phyloP scores from a whole-genome alignment of 2,888 invertebrate genomes.

The Tyria jacobaeae region DNA sequence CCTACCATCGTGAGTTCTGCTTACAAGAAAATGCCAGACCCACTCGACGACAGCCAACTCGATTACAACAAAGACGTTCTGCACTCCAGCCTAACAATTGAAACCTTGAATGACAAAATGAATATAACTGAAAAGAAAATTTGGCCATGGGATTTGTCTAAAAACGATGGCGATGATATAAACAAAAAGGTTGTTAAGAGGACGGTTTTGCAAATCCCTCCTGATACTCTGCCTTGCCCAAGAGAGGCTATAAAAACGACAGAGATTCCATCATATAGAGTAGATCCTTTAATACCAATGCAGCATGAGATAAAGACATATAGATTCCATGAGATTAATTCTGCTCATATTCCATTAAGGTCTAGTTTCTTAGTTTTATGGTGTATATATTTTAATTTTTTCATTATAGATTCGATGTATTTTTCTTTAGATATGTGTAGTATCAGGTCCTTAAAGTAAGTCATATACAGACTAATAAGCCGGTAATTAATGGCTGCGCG shows the following conservation, averaged over 20 bases:
- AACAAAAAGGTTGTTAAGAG: constrained; percentile 73
- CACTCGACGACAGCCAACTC: constrained; percentile 64
- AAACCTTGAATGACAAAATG: constrained; percentile 69
- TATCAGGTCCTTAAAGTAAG: constrained; percentile 66
- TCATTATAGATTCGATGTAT: too few relatives aligned
- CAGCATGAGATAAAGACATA: constrained; percentile 83
- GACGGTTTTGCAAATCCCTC: constrained; percentile 74
- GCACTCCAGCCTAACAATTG: constrained; percentile 74
- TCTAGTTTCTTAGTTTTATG: constrained; percentile 61
- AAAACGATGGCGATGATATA: constrained; percentile 58
- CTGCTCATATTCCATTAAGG: constrained; percentile 49
- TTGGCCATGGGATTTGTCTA: constrained; percentile 52
- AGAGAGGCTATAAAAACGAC: constrained; percentile 73
- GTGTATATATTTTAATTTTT: constrained; percentile 70
- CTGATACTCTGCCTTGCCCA: constrained; percentile 78
- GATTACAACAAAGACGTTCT: constrained; percentile 74
- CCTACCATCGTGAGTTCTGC: constrained; percentile 80
- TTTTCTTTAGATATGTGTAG: constrained; percentile 64
- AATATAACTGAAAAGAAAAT: constrained; percentile 70
- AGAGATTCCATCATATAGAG: constrained; percentile 67
- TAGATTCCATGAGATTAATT: constrained; percentile 74
- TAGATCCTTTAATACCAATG: constrained; percentile 78
- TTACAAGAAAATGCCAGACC: constrained; percentile 77
- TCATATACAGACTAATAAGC: constrained; percentile 70
- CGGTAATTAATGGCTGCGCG: constrained; percentile 56